These are phyloP conservation scores for Sebastes vulpes DNA, from an alignment of 2,797 vertebrate genomes.

Conservation along the genomic window DNA sequence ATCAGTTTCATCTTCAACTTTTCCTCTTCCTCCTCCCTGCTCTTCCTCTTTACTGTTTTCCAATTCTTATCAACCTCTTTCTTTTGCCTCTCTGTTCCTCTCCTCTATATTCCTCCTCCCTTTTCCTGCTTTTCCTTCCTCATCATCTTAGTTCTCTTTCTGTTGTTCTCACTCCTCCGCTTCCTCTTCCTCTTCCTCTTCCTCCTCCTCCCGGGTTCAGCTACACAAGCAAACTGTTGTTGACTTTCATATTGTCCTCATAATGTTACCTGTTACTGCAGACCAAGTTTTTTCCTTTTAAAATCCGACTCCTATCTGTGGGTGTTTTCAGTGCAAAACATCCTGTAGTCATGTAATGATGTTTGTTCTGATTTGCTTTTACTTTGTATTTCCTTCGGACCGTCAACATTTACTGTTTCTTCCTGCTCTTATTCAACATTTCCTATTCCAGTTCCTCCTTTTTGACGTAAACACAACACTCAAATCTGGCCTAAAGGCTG, in stretches of 20 bases:
- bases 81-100: background rate
- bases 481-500: background rate
- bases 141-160: background rate
- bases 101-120: background rate
- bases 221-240: slow-evolving; percentile 4
- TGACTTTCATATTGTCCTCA: background rate
- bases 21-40: background rate
- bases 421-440: slow-evolving; percentile 31
- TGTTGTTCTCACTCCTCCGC: background rate
- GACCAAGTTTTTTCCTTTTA: background rate
- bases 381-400: slow-evolving; percentile 7
- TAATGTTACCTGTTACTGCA: background rate
- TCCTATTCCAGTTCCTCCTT: slow-evolving; percentile 24
- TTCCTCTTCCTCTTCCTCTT: background rate
- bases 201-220: background rate
- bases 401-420: slow-evolving; percentile 8
- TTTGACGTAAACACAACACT: background rate
- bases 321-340: slow-evolving; percentile 25
- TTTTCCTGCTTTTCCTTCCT: background rate
- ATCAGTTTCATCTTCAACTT: background rate
- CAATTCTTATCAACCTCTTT: background rate
- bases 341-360: slow-evolving; percentile 29
- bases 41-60: background rate
- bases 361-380: slow-evolving; percentile 10
- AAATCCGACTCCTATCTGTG: background rate